A percentile compares a stretch with the other conserved stretches of the same genome.
Evolutionary conservation across 1,140 invertebrate species (phyloP).

Genomic region (Zaprionus davidi): DNA sequence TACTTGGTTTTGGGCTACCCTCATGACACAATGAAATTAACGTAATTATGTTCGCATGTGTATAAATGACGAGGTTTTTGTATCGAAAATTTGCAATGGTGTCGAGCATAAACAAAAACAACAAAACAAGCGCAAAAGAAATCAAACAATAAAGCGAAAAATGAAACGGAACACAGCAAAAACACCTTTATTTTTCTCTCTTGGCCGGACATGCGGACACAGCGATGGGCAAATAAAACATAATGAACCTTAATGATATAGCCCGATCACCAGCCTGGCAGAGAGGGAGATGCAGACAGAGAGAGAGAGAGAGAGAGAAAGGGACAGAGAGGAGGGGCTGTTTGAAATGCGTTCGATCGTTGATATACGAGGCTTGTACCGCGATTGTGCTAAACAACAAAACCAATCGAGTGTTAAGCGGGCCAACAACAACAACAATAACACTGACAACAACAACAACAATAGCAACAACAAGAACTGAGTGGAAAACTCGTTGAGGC

Average conservation of each 20-base stretch:
- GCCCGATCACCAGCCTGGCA: conserved; percentile 1
- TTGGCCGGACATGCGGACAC: conserved; percentile 63
- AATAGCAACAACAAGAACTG: conserved; percentile 10
- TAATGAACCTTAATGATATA: conserved; percentile 82
- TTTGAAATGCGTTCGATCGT: conserved; percentile 36
- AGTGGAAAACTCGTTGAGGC: conserved; percentile 48
- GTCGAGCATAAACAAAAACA: conserved; percentile 79
- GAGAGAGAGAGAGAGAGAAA: too few relatives aligned
- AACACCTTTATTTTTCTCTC: conserved; percentile 68
- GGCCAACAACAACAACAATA: conserved; percentile 51
- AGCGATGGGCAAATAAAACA: conserved; percentile 66
- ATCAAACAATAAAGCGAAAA: conserved; percentile 75
- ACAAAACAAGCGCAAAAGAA: conserved; percentile 49
- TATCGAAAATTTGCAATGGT: conserved; percentile 74
- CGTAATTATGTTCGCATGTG: conserved; percentile 81
- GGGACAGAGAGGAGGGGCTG: conserved; percentile 23
- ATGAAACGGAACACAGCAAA: conserved; percentile 70
- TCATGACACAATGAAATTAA: conserved; percentile 76
- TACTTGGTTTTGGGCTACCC: conserved; percentile 49
- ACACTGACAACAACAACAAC: neutral
- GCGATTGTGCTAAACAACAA: conserved; percentile 76
- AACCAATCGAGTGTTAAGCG: conserved; percentile 81
- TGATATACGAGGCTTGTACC: conserved; percentile 50
- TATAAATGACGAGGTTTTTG: conserved; percentile 64
- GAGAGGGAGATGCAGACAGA: neutral